Evolutionary conservation across 1,140 invertebrate genomes (phyloP).

Genomic region (Aleiodes sp.): DNA sequence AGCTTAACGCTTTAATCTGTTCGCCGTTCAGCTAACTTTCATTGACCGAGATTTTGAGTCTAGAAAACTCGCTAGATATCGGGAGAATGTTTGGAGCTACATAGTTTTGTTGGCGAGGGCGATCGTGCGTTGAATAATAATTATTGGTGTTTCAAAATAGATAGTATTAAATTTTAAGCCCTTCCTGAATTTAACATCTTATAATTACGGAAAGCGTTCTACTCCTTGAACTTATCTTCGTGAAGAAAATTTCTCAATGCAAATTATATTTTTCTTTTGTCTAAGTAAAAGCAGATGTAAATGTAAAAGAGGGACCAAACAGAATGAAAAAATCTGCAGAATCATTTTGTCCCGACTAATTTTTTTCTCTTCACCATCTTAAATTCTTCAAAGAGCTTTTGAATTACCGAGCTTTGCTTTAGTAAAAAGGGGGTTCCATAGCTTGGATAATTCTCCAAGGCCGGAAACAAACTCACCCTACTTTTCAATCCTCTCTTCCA

Average conservation of each 20-base stretch:
- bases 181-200: constrained; percentile 21
- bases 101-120: constrained; percentile 25
- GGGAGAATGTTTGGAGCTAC: constrained; percentile 26
- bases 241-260: too few relatives aligned
- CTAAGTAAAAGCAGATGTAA: not conserved
- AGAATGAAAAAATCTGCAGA: not conserved
- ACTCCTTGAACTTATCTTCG: too few relatives aligned
- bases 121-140: constrained; percentile 52
- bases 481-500: not conserved
- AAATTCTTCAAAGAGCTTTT: constrained; percentile 3
- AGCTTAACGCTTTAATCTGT: constrained; percentile 51
- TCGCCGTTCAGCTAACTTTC: constrained; percentile 40
- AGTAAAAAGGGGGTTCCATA: not conserved
- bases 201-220: too few relatives aligned
- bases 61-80: constrained; percentile 24
- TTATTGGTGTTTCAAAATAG: constrained; percentile 43
- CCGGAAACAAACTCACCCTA: not conserved
- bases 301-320: not conserved
- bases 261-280: not conserved
- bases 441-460: not conserved
- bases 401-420: not conserved
- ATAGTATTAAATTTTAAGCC: constrained; percentile 38
- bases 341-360: too few relatives aligned
- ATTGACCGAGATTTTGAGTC: constrained; percentile 41
- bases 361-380: not conserved